Conservation (phyloP, 2,888 invertebrate species). For the Melieria omissa region DNA sequence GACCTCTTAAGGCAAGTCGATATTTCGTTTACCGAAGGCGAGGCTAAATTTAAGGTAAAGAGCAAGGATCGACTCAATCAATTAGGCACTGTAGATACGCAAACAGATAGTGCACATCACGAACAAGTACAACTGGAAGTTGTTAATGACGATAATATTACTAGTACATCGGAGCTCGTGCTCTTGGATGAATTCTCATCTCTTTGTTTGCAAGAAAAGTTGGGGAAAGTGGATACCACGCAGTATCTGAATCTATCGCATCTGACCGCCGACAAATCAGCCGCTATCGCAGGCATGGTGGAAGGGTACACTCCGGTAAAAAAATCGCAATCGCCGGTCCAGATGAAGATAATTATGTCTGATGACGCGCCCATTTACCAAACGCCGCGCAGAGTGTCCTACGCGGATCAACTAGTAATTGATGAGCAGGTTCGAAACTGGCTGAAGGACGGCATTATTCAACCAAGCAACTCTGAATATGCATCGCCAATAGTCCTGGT, state of each 20-base stretch:
- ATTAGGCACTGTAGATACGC: too few relatives aligned
- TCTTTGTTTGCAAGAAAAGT: too few relatives aligned
- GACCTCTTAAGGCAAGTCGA: conserved; percentile 21
- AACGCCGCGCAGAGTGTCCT: conserved; percentile 32
- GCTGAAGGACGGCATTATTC: conserved; percentile 54
- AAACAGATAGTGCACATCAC: too few relatives aligned
- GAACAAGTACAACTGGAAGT: too few relatives aligned
- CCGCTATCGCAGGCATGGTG: background rate
- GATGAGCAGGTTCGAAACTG: conserved; percentile 52
- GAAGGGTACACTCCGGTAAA: background rate
- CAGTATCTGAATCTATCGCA: background rate
- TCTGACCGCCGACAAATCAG: conserved; percentile 5
- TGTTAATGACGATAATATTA: too few relatives aligned
- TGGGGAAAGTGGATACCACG: too few relatives aligned
- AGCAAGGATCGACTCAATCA: too few relatives aligned
- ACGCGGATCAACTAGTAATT: conserved; percentile 38
- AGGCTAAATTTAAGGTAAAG: background rate
- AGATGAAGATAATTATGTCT: conserved; percentile 23
- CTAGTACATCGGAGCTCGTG: too few relatives aligned
- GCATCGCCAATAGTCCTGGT: too few relatives aligned
- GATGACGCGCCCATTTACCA: conserved; percentile 37
- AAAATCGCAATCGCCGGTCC: background rate
- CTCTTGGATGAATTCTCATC: too few relatives aligned
- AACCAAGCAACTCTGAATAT: conserved; percentile 54
- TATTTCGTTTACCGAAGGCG: conserved; percentile 7